Conservation (phyloP, 2,113 vertebrate species). For the Pelodiscus sinensis region DNA sequence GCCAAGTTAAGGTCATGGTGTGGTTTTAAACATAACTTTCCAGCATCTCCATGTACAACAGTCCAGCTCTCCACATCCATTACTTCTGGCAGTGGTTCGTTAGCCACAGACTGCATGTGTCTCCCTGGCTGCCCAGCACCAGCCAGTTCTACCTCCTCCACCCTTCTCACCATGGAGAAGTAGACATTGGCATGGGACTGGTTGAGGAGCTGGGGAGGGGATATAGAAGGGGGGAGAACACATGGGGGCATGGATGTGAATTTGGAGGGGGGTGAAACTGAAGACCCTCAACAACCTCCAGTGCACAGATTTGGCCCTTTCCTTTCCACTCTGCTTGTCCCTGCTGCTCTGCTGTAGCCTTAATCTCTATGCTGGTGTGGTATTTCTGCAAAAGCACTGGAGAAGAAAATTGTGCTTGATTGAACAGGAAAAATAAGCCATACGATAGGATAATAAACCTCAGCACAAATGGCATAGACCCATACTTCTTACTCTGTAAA, state of each 20-base stretch:
- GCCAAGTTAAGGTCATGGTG: no score
- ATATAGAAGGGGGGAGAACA: neutral
- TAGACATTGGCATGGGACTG: no score
- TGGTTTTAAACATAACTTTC: no score
- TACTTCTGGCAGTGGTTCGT: no score
- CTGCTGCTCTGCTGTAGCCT: neutral
- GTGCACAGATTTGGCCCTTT: neutral
- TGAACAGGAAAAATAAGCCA: neutral
- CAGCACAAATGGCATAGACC: neutral
- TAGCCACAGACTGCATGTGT: no score
- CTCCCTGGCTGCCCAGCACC: no score
- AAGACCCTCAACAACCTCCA: neutral
- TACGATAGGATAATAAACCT: neutral
- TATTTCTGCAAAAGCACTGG: neutral
- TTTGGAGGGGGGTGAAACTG: neutral
- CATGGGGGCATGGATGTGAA: rapidly evolving
- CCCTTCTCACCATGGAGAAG: no score
- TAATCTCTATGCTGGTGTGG: neutral
- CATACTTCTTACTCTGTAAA: neutral
- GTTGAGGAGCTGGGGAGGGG: no score
- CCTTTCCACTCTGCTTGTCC: neutral
- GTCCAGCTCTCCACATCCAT: no score
- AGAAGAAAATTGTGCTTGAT: neutral
- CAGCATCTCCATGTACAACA: no score
- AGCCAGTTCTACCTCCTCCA: no score